phyloP scores from a whole-genome alignment of 2,113 vertebrate species.

The Epinephelus cyanopodus region DNA sequence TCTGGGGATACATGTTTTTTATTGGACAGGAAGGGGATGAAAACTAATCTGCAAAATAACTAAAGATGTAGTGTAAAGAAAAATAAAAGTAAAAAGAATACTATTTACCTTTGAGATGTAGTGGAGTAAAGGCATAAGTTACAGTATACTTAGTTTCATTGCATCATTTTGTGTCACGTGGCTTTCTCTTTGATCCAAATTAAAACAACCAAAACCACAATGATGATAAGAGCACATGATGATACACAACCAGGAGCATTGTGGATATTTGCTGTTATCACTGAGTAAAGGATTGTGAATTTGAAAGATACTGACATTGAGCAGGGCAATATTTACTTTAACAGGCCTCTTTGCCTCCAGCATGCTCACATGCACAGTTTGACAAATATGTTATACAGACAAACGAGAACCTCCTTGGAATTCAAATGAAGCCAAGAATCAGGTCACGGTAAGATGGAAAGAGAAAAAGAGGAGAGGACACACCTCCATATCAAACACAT shows the following conservation, averaged over 20 bases:
- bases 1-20: too few species aligned
- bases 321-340: not conserved
- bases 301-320: not conserved
- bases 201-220: not conserved
- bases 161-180: too few species aligned
- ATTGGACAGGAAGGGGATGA: too few species aligned
- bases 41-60: too few species aligned
- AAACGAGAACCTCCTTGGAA: not conserved
- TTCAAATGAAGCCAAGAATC: not conserved
- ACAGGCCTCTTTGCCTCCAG: not conserved
- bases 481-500: conserved; percentile 47
- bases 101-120: too few species aligned
- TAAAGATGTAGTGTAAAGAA: too few species aligned
- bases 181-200: not conserved
- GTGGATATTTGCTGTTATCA: not conserved
- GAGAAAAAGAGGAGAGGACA: not conserved
- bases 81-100: too few species aligned
- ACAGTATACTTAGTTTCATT: too few species aligned
- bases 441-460: not conserved
- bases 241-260: not conserved
- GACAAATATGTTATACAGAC: not conserved
- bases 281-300: not conserved
- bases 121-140: too few species aligned
- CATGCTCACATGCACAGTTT: not conserved
- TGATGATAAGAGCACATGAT: not conserved